Base-by-base conservation (phyloP, 2,888 invertebrate species). In the Dascillus cervinus region DNA sequence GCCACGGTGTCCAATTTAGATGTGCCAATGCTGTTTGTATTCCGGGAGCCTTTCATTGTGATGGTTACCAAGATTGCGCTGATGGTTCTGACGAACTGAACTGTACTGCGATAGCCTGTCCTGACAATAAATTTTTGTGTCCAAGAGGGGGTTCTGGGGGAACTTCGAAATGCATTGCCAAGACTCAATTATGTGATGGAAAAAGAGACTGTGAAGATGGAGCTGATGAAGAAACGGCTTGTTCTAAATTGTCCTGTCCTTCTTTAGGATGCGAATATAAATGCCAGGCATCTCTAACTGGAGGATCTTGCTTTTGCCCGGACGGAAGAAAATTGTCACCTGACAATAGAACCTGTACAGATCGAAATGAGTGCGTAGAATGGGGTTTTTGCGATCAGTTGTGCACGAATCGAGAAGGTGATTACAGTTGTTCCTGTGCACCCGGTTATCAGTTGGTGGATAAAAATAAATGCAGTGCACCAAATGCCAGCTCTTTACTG, bases 311-410 rank as follows among this genome's bases (percentile, higher is more conserved):
- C 65, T 82, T 80, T 37, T 98, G 97, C 66, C 81, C 82, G 0
- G 73, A 79, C 12, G 96, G 96, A 0, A 82, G 85, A 53, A 73
- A 80, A 49, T 72, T 96, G n/a, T 77, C 85, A 1, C 65, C 81
- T 3, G 85, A 89, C 59, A 88, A 89, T 56, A 73, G 82, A 47
- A 85, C 86, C 3, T 97, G 97, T 62, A 73, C 79, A 19, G 97
- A 98, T 69, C 75, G 87, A 47, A 82, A 97, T 67, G 96, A 97
- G 65, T 91, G 91, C 64, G 63, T 71, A 24, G 88, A 89, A 65
- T 91, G 90, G 90, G 90, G 90, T 21, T 87, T 77, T 64, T 98
- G 97, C 64, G 94, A 96, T 58, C 98, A 98, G 64, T 71, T 84
- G 14, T 98, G 98, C 62, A 75, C 79, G 36, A 96, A 97, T 62